A percentile compares a stretch with the other conserved stretches of the same genome.
phyloP scores from a whole-genome alignment of 2,113 vertebrate species.

The Tricholaema leucomelas region DNA sequence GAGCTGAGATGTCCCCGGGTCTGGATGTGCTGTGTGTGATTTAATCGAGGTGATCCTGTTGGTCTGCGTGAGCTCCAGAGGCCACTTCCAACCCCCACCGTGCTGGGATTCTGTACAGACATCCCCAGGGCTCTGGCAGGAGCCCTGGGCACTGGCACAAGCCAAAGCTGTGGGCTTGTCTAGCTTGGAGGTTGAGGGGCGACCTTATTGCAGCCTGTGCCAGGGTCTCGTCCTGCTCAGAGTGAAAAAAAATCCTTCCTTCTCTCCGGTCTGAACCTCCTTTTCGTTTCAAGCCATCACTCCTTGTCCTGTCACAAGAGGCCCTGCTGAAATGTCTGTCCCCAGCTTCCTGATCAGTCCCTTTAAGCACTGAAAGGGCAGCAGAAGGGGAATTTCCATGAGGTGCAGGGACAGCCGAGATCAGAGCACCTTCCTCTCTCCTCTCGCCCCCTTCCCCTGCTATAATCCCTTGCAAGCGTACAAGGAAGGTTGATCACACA shows the following conservation, averaged over 20 bases:
- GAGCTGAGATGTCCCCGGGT: neutral
- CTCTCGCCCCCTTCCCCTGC: neutral
- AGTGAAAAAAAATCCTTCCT: neutral
- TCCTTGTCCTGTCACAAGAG: too few relatives aligned
- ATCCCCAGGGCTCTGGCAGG: neutral
- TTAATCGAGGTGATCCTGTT: too few relatives aligned
- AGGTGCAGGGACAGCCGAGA: neutral
- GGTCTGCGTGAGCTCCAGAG: too few relatives aligned
- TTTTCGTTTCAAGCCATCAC: too few relatives aligned
- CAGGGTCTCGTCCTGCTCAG: neutral
- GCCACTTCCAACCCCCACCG: too few relatives aligned
- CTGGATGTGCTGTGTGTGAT: neutral
- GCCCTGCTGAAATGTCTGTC: neutral
- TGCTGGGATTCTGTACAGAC: too few relatives aligned
- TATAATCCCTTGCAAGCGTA: neutral
- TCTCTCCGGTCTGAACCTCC: too few relatives aligned
- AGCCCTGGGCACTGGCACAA: neutral
- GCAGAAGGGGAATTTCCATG: neutral
- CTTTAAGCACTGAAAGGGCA: neutral
- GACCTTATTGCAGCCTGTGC: neutral
- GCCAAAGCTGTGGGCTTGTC: neutral
- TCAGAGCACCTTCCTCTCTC: neutral
- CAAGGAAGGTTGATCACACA: neutral
- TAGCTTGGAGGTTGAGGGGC: neutral
- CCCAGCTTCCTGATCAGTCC: neutral